Percentiles rank a stretch among this genome's conserved stretches.
Conservation (phyloP, 2,797 vertebrate species). For the Botia almorhae region DNA sequence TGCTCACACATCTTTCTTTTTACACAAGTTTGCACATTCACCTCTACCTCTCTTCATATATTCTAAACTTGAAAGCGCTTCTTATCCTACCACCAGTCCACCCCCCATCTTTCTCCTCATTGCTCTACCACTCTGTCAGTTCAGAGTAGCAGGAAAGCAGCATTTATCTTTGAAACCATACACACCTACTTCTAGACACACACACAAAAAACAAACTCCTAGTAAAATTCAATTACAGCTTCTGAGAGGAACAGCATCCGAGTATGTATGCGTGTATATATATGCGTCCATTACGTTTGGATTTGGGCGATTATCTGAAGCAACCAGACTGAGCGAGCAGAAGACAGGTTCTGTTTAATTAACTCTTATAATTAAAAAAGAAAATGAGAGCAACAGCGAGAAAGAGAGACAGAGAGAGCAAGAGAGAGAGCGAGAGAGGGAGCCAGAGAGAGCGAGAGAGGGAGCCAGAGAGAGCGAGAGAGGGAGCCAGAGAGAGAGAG, state of each 20-base stretch:
- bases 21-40: neutral
- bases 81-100: slow-evolving; percentile 39
- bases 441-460: no score
- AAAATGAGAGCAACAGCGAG: neutral
- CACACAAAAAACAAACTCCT: slow-evolving; percentile 43
- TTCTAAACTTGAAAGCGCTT: slow-evolving; percentile 36
- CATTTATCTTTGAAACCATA: slow-evolving; percentile 45
- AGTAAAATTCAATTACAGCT: slow-evolving; percentile 49
- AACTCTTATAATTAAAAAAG: slow-evolving; percentile 72
- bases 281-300: slow-evolving; percentile 24
- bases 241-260: slow-evolving; percentile 27
- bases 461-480: neutral
- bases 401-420: neutral
- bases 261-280: slow-evolving; percentile 29
- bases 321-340: slow-evolving; percentile 73
- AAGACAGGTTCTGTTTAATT: slow-evolving; percentile 74
- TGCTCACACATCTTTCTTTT: neutral
- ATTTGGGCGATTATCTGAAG: slow-evolving; percentile 70
- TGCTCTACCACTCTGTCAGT: slow-evolving; percentile 31
- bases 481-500: neutral
- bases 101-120: slow-evolving; percentile 1
- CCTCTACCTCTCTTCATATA: slow-evolving; percentile 17
- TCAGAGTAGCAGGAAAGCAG: slow-evolving; percentile 15
- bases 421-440: neutral
- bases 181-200: slow-evolving; percentile 23